Percentiles rank a stretch among this genome's conserved stretches.
Conservation (phyloP, 1,140 invertebrate genomes). For the Dicyema japonicum region DNA sequence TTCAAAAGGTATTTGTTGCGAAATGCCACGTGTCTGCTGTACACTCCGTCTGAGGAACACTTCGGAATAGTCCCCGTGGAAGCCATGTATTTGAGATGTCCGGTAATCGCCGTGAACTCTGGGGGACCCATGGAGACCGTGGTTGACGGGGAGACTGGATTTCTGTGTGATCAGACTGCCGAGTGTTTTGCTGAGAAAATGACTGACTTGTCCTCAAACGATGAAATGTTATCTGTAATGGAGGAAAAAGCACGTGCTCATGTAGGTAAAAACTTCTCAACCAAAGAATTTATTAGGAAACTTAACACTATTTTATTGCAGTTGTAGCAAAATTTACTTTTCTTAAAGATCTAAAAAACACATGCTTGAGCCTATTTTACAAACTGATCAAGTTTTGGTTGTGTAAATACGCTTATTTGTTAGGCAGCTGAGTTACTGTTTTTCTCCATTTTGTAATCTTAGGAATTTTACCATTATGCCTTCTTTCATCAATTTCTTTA, state of each 20-base stretch:
- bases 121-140: constrained; percentile 81
- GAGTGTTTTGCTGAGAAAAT: constrained; percentile 43
- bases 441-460: too few species aligned
- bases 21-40: constrained; percentile 40
- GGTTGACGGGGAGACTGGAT: constrained; percentile 51
- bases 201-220: constrained; percentile 28
- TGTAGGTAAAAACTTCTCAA: constrained; percentile 41
- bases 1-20: constrained; percentile 49
- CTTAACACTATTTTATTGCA: constrained; percentile 30
- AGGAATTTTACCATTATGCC: too few species aligned
- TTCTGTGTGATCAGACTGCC: constrained; percentile 32
- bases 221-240: constrained; percentile 25
- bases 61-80: constrained; percentile 97
- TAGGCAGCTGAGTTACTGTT: too few species aligned
- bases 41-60: constrained; percentile 81
- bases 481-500: too few species aligned
- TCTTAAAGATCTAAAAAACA: too few species aligned
- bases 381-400: too few species aligned
- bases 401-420: too few species aligned
- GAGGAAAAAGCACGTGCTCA: constrained; percentile 33
- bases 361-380: too few species aligned
- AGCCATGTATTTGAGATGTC: constrained; percentile 65
- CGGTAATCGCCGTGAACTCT: constrained; percentile 67
- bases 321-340: too few species aligned
- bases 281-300: constrained; percentile 34